These are phyloP conservation scores for Cyanistes caeruleus DNA, from an alignment of 2,113 vertebrate genomes.

Conservation along the genomic window DNA sequence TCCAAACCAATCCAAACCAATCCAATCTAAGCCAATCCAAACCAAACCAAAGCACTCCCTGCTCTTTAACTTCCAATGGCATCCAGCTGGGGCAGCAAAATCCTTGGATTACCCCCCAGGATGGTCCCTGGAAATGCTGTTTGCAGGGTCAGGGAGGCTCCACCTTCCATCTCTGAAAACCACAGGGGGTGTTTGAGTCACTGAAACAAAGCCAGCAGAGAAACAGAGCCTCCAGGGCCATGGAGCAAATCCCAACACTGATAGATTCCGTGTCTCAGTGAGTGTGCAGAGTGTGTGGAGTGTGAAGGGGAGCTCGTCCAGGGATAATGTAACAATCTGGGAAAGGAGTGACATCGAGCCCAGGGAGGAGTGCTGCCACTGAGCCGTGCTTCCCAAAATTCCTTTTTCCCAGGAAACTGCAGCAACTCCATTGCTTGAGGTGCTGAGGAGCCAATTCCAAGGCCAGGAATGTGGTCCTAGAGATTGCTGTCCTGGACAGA, in stretches of 20 bases:
- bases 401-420: background rate
- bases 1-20: background rate
- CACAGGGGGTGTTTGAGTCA: background rate
- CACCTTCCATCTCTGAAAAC: background rate
- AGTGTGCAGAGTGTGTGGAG: background rate
- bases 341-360: background rate
- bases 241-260: background rate
- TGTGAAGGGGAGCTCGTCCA: background rate
- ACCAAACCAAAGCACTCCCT: background rate
- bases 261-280: background rate
- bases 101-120: background rate
- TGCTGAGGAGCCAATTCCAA: background rate
- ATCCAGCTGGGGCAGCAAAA: background rate
- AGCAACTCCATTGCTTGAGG: background rate
- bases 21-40: background rate
- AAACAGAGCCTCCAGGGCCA: background rate
- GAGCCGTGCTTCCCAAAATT: background rate
- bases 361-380: background rate
- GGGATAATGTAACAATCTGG: background rate
- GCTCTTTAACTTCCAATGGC: background rate
- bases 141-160: background rate
- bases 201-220: background rate
- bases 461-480: background rate
- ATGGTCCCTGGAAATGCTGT: background rate
- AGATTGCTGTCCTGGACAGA: background rate